These are phyloP conservation scores for Caracal caracal DNA, from an alignment of 2,113 vertebrate species.

Conservation along the genomic window DNA sequence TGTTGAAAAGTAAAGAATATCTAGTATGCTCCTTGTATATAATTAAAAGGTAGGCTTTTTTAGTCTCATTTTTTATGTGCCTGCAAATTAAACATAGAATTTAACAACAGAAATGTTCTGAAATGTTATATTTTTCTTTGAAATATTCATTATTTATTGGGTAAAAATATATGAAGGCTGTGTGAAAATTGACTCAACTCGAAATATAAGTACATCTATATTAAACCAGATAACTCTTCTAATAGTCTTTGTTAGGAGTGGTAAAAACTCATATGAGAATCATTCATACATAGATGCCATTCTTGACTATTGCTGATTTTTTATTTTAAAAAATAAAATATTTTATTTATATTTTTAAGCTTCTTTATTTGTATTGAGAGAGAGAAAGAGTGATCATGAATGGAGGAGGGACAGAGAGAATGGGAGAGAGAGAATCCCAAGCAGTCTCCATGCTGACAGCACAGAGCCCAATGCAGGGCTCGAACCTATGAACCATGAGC, in stretches of 20 bases:
- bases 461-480: neutral
- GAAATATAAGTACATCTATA: neutral
- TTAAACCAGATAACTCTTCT: neutral
- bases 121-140: neutral
- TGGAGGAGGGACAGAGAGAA: neutral
- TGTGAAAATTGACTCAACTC: neutral
- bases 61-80: neutral
- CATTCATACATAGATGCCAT: neutral
- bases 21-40: neutral
- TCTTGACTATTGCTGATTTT: neutral
- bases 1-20: neutral
- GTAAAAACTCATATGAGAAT: neutral
- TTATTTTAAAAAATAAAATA: neutral
- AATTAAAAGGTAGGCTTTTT: neutral
- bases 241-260: neutral
- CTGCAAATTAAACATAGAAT: neutral
- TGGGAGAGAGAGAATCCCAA: neutral
- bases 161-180: neutral
- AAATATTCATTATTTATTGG: neutral
- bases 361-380: neutral
- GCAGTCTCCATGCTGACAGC: neutral
- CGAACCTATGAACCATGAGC: neutral
- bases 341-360: too few species aligned
- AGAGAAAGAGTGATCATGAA: neutral
- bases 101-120: neutral